Evolutionary conservation across 1,140 invertebrate species (phyloP), one percentile per base, ranked within the genome.

Genomic region (Hormaphis cornu): DNA sequence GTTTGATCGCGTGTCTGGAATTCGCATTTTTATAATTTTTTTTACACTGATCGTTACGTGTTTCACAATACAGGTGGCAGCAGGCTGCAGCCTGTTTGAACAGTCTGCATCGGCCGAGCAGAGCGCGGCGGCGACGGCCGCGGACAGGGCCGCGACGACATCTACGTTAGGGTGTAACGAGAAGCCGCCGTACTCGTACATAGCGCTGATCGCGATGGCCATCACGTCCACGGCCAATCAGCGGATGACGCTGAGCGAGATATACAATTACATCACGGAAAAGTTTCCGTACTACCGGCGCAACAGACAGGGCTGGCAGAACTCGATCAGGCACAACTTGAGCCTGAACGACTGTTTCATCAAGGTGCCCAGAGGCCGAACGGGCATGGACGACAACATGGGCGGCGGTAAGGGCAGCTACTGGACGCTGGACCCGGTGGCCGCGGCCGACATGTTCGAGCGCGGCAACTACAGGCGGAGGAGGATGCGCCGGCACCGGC

Each of bases 291-390:
- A 97, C 76, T 98, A 98, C 78, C 81, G 95, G n/a, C 93, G 98
- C 77, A 97, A 93, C 78, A 95, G 95, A 77, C 93, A 97, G 78
- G 87, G 91, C 59, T 94, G 91, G 91, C 93, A 97, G 78, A 97
- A 97, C 76, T 93, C 90, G 1, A 97, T 97, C 70, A 82, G 95
- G 42, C 95, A 99, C 78, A 99, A 99, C 80, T 81, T 99, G 5
- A 95, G 90, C 72, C 82, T 99, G 16, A 99, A 99, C 81, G 97
- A 99, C 79, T 99, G 97, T 78, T 99, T 99, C 79, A 88, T 99
- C 1, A 99, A 98, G 81, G 89, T 97, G 58, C 85, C 91, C 75
- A 89, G 70, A 84, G 94, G 81, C 20, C 69, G 59, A 12, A 66
- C 59, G 20, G 52, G 61, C 42, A 26, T 61, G 50, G 71, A 58